These are phyloP conservation scores for Protophormia terraenovae DNA, from an alignment of 2,888 invertebrate genomes.

Conservation along the genomic window DNA sequence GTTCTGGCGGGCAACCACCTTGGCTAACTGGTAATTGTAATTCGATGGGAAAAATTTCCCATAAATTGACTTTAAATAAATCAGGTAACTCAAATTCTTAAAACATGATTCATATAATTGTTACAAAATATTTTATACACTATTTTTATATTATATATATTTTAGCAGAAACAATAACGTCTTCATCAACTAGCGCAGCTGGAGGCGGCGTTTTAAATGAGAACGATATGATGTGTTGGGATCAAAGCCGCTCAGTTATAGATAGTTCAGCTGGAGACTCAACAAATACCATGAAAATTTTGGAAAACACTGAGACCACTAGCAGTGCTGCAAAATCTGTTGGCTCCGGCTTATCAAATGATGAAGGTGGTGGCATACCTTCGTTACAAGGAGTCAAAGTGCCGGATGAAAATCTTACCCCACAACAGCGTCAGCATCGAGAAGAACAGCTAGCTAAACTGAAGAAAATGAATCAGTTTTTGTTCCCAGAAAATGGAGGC, in stretches of 20 bases:
- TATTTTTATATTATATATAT: neutral
- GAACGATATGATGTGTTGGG: slow-evolving; percentile 83
- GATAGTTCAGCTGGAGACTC: slow-evolving; percentile 68
- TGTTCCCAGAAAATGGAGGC: slow-evolving; percentile 89
- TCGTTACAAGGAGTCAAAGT: slow-evolving; percentile 91
- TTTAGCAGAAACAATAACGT: slow-evolving; percentile 44
- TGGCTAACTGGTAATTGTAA: slow-evolving; percentile 66
- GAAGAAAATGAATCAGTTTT: slow-evolving; percentile 93
- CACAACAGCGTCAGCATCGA: slow-evolving; percentile 96
- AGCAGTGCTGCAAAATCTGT: slow-evolving; percentile 66
- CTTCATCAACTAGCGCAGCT: slow-evolving; percentile 33
- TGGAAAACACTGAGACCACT: slow-evolving; percentile 48
- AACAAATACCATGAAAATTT: slow-evolving; percentile 64
- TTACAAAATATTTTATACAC: neutral
- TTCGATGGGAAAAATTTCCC: slow-evolving; percentile 68
- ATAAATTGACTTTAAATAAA: slow-evolving; percentile 62
- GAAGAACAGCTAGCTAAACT: slow-evolving; percentile 96
- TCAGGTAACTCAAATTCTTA: slow-evolving; percentile 1
- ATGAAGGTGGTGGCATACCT: slow-evolving; percentile 80
- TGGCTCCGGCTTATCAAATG: slow-evolving; percentile 66
- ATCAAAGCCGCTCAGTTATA: slow-evolving; percentile 78
- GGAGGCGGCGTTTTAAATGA: slow-evolving; percentile 74
- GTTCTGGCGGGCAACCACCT: slow-evolving; percentile 39
- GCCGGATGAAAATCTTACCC: slow-evolving; percentile 97
- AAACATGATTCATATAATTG: too few relatives aligned